These are phyloP conservation scores for Gymnosoma rotundatum DNA, from an alignment of 2,888 invertebrate genomes.

Conservation along the genomic window DNA sequence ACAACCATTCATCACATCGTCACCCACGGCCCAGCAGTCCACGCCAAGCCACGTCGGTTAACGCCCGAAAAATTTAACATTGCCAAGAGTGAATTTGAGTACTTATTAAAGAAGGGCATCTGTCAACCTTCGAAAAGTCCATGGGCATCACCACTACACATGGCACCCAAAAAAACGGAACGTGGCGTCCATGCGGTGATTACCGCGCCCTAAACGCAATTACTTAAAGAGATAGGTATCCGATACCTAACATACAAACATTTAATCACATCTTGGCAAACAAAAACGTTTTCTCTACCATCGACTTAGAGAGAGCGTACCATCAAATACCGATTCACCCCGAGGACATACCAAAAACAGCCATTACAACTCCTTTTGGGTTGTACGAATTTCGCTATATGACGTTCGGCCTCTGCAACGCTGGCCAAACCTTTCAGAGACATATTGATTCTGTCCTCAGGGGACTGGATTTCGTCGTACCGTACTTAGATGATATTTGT, in stretches of 20 bases:
- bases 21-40: no score
- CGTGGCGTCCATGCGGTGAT: neutral
- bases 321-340: no score
- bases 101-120: neutral
- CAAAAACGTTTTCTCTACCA: no score
- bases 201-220: neutral
- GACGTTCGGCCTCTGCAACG: neutral
- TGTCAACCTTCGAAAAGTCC: neutral
- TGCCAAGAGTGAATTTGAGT: neutral
- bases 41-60: neutral
- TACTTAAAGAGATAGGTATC: neutral
- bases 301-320: no score
- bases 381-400: no score
- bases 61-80: neutral
- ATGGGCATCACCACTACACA: conserved; percentile 4
- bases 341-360: no score
- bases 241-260: no score
- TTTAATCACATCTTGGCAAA: no score
- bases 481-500: neutral
- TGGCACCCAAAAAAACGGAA: neutral
- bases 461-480: neutral
- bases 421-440: conserved; percentile 1
- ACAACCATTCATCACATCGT: no score
- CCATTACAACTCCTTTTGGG: no score
- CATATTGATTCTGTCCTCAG: neutral